Evolutionary conservation across 2,888 invertebrate genomes (phyloP).

Genomic region (Lissocephala sabroskyi): DNA sequence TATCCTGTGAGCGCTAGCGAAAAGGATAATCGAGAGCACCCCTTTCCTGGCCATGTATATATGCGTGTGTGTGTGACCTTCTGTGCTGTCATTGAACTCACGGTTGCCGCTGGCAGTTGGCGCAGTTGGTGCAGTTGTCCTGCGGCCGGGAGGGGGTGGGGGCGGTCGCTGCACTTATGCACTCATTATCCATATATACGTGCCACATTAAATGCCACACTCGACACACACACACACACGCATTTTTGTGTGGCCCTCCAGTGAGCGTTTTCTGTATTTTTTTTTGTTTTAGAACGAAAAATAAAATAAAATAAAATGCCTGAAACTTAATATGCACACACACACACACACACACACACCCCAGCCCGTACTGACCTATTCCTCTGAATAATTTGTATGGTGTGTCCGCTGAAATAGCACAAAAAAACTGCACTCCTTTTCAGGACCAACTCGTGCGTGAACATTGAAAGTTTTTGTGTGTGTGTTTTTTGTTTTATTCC

Average conservation of each 20-base stretch:
- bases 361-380: conserved; percentile 59
- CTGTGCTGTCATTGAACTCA: conserved; percentile 55
- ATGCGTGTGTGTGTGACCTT: conserved; percentile 38
- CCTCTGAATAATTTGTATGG: conserved; percentile 61
- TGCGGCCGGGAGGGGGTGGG: conserved; percentile 7
- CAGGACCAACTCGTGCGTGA: conserved; percentile 43
- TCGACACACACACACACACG: conserved; percentile 22
- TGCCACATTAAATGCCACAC: not conserved
- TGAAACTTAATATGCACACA: conserved; percentile 51
- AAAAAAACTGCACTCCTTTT: conserved; percentile 42
- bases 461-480: conserved; percentile 31
- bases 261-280: conserved; percentile 15
- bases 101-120: not conserved
- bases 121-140: conserved; percentile 39
- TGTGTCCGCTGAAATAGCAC: conserved; percentile 27
- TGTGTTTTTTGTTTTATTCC: not conserved
- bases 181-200: conserved; percentile 25
- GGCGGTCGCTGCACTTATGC: conserved; percentile 34
- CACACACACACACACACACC: conserved; percentile 16
- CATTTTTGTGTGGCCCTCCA: conserved; percentile 3
- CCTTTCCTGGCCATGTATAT: conserved; percentile 6
- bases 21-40: conserved; percentile 31
- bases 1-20: conserved; percentile 39
- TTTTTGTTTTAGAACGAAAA: conserved; percentile 24
- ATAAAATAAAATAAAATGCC: conserved; percentile 34